Conservation (phyloP, 2,113 vertebrate species). For the Anseranas semipalmata region DNA sequence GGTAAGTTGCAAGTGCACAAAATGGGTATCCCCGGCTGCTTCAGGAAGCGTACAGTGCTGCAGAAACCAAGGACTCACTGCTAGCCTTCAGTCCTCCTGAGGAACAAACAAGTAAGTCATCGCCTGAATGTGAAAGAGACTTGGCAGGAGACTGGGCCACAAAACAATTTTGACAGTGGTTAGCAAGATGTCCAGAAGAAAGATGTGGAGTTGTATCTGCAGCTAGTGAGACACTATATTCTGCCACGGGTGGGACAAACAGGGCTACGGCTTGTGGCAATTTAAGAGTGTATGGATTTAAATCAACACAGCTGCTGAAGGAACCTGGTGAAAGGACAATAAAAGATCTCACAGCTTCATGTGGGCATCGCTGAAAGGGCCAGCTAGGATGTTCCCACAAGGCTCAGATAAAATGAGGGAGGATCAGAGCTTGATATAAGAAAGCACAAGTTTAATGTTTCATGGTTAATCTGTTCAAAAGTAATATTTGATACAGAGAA, state of each 20-base stretch:
- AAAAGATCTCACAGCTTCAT: neutral
- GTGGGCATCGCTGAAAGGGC: neutral
- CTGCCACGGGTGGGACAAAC: neutral
- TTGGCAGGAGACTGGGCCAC: neutral
- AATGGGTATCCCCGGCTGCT: neutral
- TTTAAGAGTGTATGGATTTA: neutral
- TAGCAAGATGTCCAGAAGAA: slow-evolving; percentile 39
- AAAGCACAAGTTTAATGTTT: neutral
- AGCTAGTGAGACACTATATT: neutral
- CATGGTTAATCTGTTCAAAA: neutral
- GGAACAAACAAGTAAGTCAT: neutral
- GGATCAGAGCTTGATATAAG: neutral
- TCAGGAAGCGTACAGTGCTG: neutral
- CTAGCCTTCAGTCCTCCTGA: neutral
- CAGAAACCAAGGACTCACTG: neutral
- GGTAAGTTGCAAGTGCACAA: neutral
- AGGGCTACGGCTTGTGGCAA: neutral
- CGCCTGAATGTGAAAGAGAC: neutral
- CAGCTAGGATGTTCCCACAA: neutral
- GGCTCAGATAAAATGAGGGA: neutral
- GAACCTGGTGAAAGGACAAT: neutral
- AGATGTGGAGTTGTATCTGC: slow-evolving; percentile 1
- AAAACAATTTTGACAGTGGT: neutral
- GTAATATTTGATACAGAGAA: neutral
- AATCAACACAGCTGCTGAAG: neutral